phyloP scores from a whole-genome alignment of 2,888 invertebrate species.

The Macrophya annulata region DNA sequence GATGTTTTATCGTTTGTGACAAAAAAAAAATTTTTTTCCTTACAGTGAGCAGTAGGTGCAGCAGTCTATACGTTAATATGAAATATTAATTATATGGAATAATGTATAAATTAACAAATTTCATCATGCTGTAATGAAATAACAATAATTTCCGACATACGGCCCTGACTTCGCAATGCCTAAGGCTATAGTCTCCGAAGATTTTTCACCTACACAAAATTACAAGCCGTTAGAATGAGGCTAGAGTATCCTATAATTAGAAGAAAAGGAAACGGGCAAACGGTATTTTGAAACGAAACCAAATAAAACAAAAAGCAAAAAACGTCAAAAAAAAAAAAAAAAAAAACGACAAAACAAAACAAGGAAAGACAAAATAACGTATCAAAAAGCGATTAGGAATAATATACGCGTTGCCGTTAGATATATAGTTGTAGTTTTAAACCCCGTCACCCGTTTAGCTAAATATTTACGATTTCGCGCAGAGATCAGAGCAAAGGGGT shows the following conservation, averaged over 20 bases:
- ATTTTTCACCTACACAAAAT: constrained; percentile 28
- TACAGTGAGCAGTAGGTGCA: background rate
- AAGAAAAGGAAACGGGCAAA: background rate
- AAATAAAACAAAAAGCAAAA: too few species aligned
- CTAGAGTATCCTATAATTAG: constrained; percentile 19
- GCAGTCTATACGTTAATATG: background rate
- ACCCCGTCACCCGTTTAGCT: constrained; percentile 3
- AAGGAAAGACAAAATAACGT: constrained; percentile 2
- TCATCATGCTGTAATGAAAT: background rate
- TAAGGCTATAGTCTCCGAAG: constrained; percentile 11
- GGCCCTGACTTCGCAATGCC: constrained; percentile 30
- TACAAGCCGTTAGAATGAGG: constrained; percentile 31
- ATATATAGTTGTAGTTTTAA: background rate
- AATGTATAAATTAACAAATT: background rate
- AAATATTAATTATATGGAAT: background rate
- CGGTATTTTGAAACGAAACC: constrained; percentile 25
- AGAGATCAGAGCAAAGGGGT: background rate
- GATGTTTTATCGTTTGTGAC: background rate
- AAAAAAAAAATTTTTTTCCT: background rate
- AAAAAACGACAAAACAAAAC: background rate
- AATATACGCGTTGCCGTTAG: background rate
- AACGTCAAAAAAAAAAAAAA: too few species aligned
- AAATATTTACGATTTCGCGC: constrained; percentile 6
- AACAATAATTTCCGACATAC: background rate
- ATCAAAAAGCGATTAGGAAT: constrained; percentile 21